These are phyloP conservation scores for Platysternon megacephalum DNA, from an alignment of 2,113 vertebrate species.

Conservation along the genomic window DNA sequence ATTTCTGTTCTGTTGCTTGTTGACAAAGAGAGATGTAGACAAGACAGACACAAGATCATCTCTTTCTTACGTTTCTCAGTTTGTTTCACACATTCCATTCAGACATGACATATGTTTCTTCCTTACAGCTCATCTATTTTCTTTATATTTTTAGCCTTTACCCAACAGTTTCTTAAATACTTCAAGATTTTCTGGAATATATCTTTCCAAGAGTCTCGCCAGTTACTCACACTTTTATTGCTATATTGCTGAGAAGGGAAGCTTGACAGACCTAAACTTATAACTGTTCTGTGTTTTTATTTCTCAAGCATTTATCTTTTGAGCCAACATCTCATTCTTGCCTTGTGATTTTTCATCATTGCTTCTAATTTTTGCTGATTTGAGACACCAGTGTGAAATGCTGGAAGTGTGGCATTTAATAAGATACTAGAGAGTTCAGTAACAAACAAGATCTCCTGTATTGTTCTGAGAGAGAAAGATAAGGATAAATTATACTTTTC, in stretches of 20 bases:
- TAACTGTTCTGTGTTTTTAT: not conserved
- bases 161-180: conserved; percentile 5
- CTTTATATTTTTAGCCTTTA: conserved; percentile 4
- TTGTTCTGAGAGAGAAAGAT: not conserved
- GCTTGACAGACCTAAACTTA: not conserved
- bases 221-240: not conserved
- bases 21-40: not conserved
- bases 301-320: not conserved
- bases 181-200: conserved; percentile 33
- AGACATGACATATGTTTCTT: not conserved
- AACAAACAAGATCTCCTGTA: not conserved
- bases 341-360: not conserved
- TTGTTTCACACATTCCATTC: not conserved
- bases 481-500: not conserved
- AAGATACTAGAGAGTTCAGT: not conserved
- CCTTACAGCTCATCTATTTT: not conserved
- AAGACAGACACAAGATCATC: not conserved
- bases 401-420: not conserved
- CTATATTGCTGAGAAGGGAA: not conserved
- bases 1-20: not conserved
- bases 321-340: not conserved
- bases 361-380: not conserved
- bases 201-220: not conserved
- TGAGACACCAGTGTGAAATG: not conserved
- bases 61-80: not conserved